phyloP scores from a whole-genome alignment of 2,797 vertebrate species.

The Erithacus rubecula region DNA sequence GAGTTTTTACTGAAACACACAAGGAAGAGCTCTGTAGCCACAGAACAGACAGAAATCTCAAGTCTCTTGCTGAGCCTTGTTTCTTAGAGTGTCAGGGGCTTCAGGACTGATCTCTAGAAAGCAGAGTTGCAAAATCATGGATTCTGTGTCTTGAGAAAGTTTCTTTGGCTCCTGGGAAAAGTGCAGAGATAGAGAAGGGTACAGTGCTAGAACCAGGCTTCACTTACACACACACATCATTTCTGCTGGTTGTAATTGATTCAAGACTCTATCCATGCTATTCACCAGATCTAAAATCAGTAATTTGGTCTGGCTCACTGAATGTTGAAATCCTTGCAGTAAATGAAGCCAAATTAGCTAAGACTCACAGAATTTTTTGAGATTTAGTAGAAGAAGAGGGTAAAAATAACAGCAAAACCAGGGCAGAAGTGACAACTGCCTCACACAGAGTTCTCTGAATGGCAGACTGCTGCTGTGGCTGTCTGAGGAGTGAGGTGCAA shows the following conservation, averaged over 20 bases:
- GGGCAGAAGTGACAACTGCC: not conserved
- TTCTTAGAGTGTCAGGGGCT: not conserved
- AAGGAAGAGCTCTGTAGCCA: not conserved
- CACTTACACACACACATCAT: not conserved
- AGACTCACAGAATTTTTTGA: not conserved
- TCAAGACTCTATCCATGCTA: not conserved
- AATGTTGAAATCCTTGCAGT: not conserved
- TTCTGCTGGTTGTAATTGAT: not conserved
- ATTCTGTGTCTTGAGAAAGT: not conserved
- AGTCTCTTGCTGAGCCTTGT: not conserved
- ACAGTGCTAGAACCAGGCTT: not conserved
- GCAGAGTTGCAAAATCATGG: not conserved
- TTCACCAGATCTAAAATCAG: not conserved
- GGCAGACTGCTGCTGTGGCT: not conserved
- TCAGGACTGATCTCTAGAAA: not conserved
- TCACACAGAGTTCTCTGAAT: not conserved
- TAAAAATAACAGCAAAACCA: not conserved
- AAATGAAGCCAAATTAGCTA: not conserved
- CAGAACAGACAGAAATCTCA: not conserved
- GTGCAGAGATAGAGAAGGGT: rapidly evolving
- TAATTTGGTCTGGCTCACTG: not conserved
- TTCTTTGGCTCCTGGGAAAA: not conserved
- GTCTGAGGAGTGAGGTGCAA: not conserved
- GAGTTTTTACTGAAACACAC: not conserved
- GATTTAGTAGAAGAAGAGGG: not conserved